Evolutionary conservation across 2,113 vertebrate species (phyloP).

Genomic region (Noctilio leporinus): DNA sequence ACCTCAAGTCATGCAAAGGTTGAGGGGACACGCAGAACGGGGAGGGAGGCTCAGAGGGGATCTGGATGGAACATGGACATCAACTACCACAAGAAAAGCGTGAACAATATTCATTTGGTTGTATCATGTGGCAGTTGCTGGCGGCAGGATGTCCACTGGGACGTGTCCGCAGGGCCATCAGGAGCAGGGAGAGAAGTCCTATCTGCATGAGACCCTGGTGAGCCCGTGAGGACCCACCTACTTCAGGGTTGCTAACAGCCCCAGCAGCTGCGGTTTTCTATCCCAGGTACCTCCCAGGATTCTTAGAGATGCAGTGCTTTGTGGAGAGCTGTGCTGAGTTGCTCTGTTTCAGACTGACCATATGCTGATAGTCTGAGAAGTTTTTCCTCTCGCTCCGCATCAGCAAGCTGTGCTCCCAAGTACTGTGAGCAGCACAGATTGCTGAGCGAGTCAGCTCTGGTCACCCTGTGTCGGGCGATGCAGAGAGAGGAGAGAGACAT

Average conservation of each 20-base stretch:
- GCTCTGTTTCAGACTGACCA: background rate
- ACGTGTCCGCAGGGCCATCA: background rate
- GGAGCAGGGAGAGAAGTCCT: background rate
- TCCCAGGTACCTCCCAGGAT: background rate
- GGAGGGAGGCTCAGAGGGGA: rapidly evolving
- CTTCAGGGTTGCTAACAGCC: background rate
- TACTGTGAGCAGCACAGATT: background rate
- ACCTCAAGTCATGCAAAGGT: background rate
- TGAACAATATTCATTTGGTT: background rate
- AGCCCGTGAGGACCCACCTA: rapidly evolving
- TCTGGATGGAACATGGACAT: background rate
- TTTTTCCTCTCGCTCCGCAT: background rate
- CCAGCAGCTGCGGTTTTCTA: background rate
- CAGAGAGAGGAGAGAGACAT: background rate
- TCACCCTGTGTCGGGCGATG: background rate
- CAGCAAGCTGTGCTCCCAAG: background rate
- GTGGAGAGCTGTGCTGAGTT: background rate
- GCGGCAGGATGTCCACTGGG: background rate
- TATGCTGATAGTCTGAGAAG: background rate
- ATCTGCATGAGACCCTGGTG: background rate
- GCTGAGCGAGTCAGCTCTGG: background rate
- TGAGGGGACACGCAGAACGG: background rate
- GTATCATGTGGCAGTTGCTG: background rate
- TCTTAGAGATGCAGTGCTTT: background rate
- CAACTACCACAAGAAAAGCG: too few relatives aligned